These are phyloP conservation scores for Tachystola acroxantha DNA, from an alignment of 2,888 invertebrate species.

Conservation along the genomic window DNA sequence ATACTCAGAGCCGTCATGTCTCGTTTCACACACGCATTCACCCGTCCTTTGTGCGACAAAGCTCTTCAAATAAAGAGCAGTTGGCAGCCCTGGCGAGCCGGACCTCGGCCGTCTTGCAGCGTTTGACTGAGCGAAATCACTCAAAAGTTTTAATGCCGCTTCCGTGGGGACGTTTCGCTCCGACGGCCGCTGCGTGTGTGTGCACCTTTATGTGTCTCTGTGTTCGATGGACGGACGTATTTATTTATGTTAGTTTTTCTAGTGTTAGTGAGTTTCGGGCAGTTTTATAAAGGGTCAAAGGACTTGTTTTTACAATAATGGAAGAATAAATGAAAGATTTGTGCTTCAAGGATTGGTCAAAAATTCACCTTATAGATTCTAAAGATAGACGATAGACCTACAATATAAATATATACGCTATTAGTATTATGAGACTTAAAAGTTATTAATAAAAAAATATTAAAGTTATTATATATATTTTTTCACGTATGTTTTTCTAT, in stretches of 20 bases:
- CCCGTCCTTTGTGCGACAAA: constrained; percentile 6
- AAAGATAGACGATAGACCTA: too few relatives aligned
- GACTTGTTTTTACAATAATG: too few relatives aligned
- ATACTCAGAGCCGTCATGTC: neutral
- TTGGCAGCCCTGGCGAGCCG: constrained; percentile 31
- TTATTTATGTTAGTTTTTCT: neutral
- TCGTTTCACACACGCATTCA: constrained; percentile 4
- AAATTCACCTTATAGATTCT: too few relatives aligned
- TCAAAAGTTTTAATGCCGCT: constrained; percentile 76
- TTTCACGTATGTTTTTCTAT: too few relatives aligned
- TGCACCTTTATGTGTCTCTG: constrained; percentile 31
- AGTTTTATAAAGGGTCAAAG: too few relatives aligned
- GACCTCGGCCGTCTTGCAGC: constrained; percentile 64
- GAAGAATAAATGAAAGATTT: too few relatives aligned
- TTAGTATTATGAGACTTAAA: too few relatives aligned
- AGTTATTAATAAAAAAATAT: too few relatives aligned
- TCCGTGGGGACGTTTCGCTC: constrained; percentile 59
- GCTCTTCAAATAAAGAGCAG: neutral
- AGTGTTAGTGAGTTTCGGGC: neutral
- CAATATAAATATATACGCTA: too few relatives aligned
- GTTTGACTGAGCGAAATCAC: constrained; percentile 76
- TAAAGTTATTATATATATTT: too few relatives aligned
- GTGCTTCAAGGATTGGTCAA: too few relatives aligned
- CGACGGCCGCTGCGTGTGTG: constrained; percentile 32
- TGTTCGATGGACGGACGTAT: constrained; percentile 12